Evolutionary conservation across 2,113 vertebrate genomes (phyloP), one percentile per base, ranked within the genome.

Genomic region (Microcebus griseorufus): DNA sequence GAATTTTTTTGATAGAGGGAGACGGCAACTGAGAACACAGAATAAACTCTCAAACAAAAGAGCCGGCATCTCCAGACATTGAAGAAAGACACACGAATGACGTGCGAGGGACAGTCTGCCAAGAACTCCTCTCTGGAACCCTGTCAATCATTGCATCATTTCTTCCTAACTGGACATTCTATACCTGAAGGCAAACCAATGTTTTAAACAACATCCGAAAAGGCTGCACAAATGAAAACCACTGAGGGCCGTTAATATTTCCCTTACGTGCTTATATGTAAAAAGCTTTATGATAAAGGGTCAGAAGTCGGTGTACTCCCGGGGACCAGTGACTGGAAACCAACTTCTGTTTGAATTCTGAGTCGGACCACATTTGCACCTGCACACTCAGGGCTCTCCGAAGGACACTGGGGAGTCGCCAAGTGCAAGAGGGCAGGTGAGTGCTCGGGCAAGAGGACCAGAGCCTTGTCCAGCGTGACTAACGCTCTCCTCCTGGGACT

Each of bases 1-100:
- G 72, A 80, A 87, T 93, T 96, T 93, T 75, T 88, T 88, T 98
- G 82, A 95, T 51, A 90, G 23, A 10, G 88, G 67, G 45, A 60
- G 6, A 0, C 4, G 42, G 84, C 81, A 85, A 96, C 67, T 39
- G 80, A 97, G 90, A 89, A 92, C 16, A 84, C 34, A 42, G 25
- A 81, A 88, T 48, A 75, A 64, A 64, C 27, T 51, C 89, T 90
- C 80, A 32, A 45, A 95, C 9, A 22, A 22, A 83, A 78, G 20
- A 90, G 70, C 45, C 34, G 37, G 37, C 39, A 34, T 70, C 64
- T 67, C n/a, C 37, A 53, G 39, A 80, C 85, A 58, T 5, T 18
- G n/a, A 42, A 39, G 23, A 73, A 70, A 76, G 37, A 70, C 13
- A n/a, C 22, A 32, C 25, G 48, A 39, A 89, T 34, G 62, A 76